Evolutionary conservation across 2,888 invertebrate species (phyloP), one percentile per base, ranked within the genome.

Genomic region (Hofmannophila pseudospretella): DNA sequence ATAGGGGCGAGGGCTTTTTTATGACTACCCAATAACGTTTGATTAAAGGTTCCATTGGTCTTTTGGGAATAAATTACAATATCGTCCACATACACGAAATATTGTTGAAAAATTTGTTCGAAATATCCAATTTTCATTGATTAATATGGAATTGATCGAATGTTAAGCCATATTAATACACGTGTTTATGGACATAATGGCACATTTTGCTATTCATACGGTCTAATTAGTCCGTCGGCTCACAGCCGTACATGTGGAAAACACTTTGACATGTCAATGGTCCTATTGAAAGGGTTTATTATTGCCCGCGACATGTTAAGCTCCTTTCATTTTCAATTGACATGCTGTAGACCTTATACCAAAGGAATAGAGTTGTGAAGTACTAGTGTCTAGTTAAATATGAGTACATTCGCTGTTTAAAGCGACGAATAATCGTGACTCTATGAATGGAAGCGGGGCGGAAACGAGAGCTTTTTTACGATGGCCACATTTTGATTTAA

Each of bases 401-500:
- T n/a, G n/a, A n/a, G n/a, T n/a, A n/a, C n/a, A n/a, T n/a, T n/a
- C n/a, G n/a, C 4, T 16, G 26, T 30, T 26, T 12, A 22, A 19
- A 34, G 34, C 16, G 30, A 30, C 16, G 30, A 30, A 30, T 30
- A 30, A 34, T 34, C 42, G 45, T 44, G 41, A 37, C 36, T 33
- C 23, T 33, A 34, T 40, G 43, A 45, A 49, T 47, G 41, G 38
- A 34, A 33, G 28, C 30, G 38, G 34, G 28, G 33, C 42, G 41
- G 44, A 40, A 36, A 7, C 20, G 31, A 32, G 10, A 30, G 30
- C 14, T 30, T 19, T 40, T 39, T 42, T 39, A 33, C 25, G 32
- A 28, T 38, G 29, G 19, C 35, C 28, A 40, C 40, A 26, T 45
- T 23, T 47, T 48, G 42, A 48, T 51, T 45, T 40, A 45, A 40